Base-by-base conservation (phyloP, 2,888 invertebrate species). In the Acronicta psi region DNA sequence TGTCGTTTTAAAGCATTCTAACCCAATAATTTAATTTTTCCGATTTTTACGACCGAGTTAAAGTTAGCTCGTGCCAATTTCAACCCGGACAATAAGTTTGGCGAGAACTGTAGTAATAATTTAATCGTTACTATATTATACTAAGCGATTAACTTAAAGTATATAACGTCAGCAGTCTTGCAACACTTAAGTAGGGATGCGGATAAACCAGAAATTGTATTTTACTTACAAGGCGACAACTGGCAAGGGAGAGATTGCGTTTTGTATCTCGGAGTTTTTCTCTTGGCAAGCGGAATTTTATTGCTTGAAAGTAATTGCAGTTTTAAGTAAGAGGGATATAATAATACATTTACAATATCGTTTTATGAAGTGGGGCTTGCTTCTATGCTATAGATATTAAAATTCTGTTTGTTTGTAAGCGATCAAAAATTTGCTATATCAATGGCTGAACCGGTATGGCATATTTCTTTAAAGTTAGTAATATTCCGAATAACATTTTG, bases 161-260 rank as follows among this genome's bases (percentile, higher is more conserved):
- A 40, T 31, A 50, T 18, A 18, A 18, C 10, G 11, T 18, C 14
- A 31, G 2, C 25, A 3, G 14, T n/a, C 0, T 41, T 42, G 23
- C 42, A 8, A 7, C 13, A 9, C 4, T 8, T 14, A 10, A 2
- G 23, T 13, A 10, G 10, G 20, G 13, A 34, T n/a, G 8, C 41
- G 37, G n/a, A 11, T 40, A 38, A n/a, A 47, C 42, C 36, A 34
- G 17, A 29, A 37, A 56, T 17, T 44, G 34, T 53, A 23, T 41
- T 56, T 31, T 49, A 49, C 34, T 66, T 51, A 60, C 14, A 56
- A 52, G 25, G 25, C 13, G 7, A 23, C 51, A 38, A 52, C 11
- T 60, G 34, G 18, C 55, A 60, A 36, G 67, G 67, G 66, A 67
- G 34, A 38, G 25, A 49, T 56, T 11, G 25, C 37, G 13, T 37